These are phyloP conservation scores for Hypocryptadius cinnamomeus DNA, from an alignment of 2,113 vertebrate species.

Conservation along the genomic window DNA sequence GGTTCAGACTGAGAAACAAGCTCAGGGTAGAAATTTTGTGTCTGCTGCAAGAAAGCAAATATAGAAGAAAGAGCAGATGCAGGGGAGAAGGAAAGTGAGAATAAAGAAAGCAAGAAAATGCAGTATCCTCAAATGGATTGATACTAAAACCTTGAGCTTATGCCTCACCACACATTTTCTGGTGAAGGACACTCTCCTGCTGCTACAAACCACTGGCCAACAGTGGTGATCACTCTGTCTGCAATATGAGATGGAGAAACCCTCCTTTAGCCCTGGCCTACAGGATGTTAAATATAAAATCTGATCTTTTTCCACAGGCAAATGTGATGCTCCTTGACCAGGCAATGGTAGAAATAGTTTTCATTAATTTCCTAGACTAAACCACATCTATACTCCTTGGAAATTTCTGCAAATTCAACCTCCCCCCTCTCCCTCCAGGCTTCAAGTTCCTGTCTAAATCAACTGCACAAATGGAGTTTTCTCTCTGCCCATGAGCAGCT, in stretches of 20 bases:
- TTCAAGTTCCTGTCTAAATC: background rate
- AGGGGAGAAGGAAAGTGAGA: background rate
- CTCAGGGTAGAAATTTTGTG: background rate
- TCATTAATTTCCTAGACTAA: background rate
- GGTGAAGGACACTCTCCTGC: background rate
- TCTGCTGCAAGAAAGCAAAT: background rate
- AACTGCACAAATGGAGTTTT: background rate
- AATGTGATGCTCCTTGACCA: background rate
- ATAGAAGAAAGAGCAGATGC: background rate
- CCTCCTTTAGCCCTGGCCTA: background rate
- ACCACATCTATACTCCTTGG: background rate
- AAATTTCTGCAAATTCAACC: background rate
- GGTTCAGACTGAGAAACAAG: background rate
- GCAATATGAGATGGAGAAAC: background rate
- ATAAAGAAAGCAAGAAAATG: background rate
- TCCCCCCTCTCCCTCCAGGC: background rate
- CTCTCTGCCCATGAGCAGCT: background rate
- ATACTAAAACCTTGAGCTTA: background rate
- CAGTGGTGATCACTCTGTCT: background rate
- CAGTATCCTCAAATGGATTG: background rate
- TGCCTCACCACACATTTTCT: background rate
- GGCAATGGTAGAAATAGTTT: background rate
- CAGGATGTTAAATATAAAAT: background rate
- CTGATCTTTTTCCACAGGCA: background rate
- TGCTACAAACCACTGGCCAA: background rate